A percentile compares a stretch with the other conserved stretches of the same genome.
Conservation (phyloP, 2,888 invertebrate species). For the Pegoplata infirma region DNA sequence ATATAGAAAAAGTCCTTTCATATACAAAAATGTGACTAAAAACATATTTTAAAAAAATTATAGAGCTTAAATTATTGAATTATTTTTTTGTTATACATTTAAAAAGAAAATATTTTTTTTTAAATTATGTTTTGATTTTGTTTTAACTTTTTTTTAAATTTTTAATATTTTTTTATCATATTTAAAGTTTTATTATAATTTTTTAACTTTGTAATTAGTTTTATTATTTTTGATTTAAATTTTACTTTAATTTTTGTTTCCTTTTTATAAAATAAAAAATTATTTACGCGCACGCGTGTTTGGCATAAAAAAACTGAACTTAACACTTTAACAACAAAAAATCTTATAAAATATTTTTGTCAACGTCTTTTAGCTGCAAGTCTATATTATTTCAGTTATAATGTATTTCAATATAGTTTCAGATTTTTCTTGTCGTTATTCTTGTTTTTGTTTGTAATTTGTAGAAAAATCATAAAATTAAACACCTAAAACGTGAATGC, state of each 20-base stretch:
- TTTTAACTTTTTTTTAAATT: not conserved
- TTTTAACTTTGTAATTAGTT: not conserved
- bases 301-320: conserved; percentile 50
- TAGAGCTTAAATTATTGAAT: no score
- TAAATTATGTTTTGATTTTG: not conserved
- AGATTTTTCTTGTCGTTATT: conserved; percentile 22
- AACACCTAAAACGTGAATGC: conserved; percentile 56
- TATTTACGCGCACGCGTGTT: conserved; percentile 27
- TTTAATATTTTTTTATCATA: not conserved
- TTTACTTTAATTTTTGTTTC: conserved; percentile 12
- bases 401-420: conserved; percentile 8
- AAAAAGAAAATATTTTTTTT: no score
- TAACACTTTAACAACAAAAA: conserved; percentile 54
- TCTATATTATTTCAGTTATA: not conserved
- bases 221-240: not conserved
- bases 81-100: no score
- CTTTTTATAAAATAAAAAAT: conserved; percentile 14
- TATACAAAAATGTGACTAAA: no score
- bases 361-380: conserved; percentile 16
- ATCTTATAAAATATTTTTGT: conserved; percentile 45
- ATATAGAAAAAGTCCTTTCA: no score
- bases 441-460: not conserved
- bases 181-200: not conserved
- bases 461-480: conserved; percentile 31
- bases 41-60: no score